Base-by-base conservation (phyloP, 2,113 vertebrate species). In the Trogon melanurus region DNA sequence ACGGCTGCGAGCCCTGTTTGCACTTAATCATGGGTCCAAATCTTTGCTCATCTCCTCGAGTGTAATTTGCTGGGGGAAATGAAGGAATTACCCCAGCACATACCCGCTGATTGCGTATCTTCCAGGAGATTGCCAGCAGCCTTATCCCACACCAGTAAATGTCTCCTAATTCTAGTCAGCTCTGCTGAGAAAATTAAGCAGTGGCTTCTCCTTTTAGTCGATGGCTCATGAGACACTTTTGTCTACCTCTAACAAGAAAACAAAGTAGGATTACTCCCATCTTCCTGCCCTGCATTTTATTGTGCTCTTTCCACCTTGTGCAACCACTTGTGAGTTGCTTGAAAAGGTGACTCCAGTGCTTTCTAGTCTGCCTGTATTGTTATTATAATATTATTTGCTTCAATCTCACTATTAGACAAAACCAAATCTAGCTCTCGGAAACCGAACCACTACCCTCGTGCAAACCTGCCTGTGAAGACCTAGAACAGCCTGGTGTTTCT, bases 161-260 rank as follows among this genome's bases (percentile, higher is more conserved):
- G 9, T 26, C 70, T 94, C 60, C 67, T 44, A 64, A 9, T n/a
- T 75, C 88, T 78, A 91, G 91, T 95, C 64, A 90, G 41, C 85
- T 56, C 58, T 4, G 18, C 41, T 65, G 17, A 95, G 74, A 94
- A 96, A 94, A 93, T 72, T 79, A 89, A 73, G 58, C 41, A 89
- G 74, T 58, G 66, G 71, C 26, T 85, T 91, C 87, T 81, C 47
- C 51, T 95, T 85, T 72, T 41, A 57, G 65, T 85, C 87, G 76
- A 89, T 21, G 47, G 78, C 58, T 82, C 87, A 75, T 17, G 36
- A 92, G 83, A 89, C 83, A 60, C 44, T 89, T 70, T 79, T 79
- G 45, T 60, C 61, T 76, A 74, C 21, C 30, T 91, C 10, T 87
- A 65, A 83, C 79, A 50, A 76, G 84, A 61, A 85, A 85, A 62